Base-by-base conservation (phyloP, 2,888 invertebrate species). In the Eupithecia vulgata region DNA sequence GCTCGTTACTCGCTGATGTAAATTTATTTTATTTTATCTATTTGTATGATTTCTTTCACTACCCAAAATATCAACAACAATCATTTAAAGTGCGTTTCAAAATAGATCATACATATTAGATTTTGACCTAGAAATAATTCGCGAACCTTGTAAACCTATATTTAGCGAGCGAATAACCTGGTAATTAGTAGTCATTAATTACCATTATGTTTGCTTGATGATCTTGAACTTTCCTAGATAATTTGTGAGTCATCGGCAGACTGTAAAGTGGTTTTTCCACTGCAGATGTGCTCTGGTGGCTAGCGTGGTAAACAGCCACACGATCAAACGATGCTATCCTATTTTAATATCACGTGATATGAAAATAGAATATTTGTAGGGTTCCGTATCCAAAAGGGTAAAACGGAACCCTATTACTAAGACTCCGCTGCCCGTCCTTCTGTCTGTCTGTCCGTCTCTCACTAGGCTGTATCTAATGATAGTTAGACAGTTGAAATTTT, bases 101-200 rank as follows among this genome's bases (percentile, higher is more conserved):
- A 12, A 25, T 6, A 15, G 1, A 40, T 37, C 34, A 35, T 25
- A 37, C n/a, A 37, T 35, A 21, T 40, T 30, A 35, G 15, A 25
- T 70, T 25, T 25, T 78, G 74, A 77, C 76, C 75, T 76, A 74
- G 71, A 76, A 74, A 35, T 48, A 73, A 76, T 77, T 77, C 48
- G 68, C 78, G 59, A 74, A 70, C 74, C 77, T 75, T 80, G 73
- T 69, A 64, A 42, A 72, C 64, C 45, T 75, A 76, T 76, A 75
- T 69, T 61, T 71, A 68, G 71, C 59, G 45, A 40, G 65, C 68
- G 15, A 76, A 73, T 70, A 67, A 72, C 65, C 66, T n/a, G 45
- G 10, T 67, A 71, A 76, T 75, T 74, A 70, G 71, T 68, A 70
- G 65, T 66, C 35, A 61, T 79, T 78, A 13, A 78, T 66, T 70